Evolutionary conservation across 1,140 invertebrate genomes (phyloP), one percentile per base, ranked within the genome.

Genomic region (Aphaenogaster rudis): DNA sequence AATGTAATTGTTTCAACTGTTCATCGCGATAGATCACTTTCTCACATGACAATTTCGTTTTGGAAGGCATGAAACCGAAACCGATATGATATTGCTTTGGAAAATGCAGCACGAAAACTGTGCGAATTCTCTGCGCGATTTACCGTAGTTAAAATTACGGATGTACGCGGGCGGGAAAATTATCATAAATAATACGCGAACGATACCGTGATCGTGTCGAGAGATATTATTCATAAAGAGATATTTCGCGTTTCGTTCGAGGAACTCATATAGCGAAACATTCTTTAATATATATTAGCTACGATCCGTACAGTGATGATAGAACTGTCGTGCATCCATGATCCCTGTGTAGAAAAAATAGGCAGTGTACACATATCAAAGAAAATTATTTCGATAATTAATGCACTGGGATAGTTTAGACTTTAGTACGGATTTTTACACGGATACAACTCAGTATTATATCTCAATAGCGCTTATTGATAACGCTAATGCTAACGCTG

Each of bases 61-160:
- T 64, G 28, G 84, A 80, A 91, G 90, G 88, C 89, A 89, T 89
- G 90, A 91, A 91, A 91, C 90, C 80, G 88, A 91, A 89, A 77
- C 57, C 9, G 42, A 28, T 21, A 21, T 66, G 48, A 72, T 82
- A 66, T 57, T 45, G 50, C 54, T 61, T 63, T 69, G 63, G 2
- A 77, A 77, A 76, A 36, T 74, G 50, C 48, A 11, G 17, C 28
- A 11, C 28, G 11, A 1, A 66, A 42, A 36, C 11, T 57, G 6
- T 42, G 28, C 48, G 52, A 42, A 61, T 59, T 74, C 11, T 48
- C 17, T 71, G 79, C 42, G 21, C n/a, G 63, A 67, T 28, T 69
- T 42, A 39, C 11, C 8, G 8, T 78, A 67, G 67, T 59, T 61
- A 28, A 69, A 69, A 67, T 39, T 54, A 66, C 52, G 9, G 4